Evolutionary conservation across 2,797 vertebrate species (phyloP).

Genomic region (Phrynocephalus guinanensis): DNA sequence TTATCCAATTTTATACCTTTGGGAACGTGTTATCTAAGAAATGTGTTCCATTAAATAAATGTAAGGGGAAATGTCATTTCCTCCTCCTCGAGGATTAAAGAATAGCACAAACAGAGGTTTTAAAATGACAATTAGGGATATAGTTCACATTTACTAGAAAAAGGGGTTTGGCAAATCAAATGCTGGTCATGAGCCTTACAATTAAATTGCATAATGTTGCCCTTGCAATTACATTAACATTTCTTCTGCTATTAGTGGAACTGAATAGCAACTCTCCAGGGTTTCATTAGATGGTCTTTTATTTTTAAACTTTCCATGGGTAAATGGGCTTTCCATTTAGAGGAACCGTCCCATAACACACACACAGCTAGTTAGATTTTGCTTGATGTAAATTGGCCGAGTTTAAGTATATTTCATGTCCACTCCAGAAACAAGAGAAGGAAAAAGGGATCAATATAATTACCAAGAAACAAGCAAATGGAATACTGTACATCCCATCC

Average conservation of each 20-base stretch:
- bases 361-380: conserved; percentile 7
- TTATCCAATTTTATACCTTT: conserved; percentile 14
- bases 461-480: background rate
- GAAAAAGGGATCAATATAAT: background rate
- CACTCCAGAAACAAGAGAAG: conserved; percentile 48
- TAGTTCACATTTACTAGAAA: conserved; percentile 38
- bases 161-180: conserved; percentile 47
- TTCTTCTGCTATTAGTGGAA: conserved; percentile 44
- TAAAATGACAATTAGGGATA: conserved; percentile 34
- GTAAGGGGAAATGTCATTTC: conserved; percentile 23
- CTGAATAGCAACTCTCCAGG: conserved; percentile 50
- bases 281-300: conserved; percentile 36
- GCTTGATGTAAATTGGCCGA: conserved; percentile 53
- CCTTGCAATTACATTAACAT: conserved; percentile 47
- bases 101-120: conserved; percentile 34
- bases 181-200: conserved; percentile 11
- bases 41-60: background rate
- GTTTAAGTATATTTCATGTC: conserved; percentile 50
- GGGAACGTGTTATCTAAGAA: conserved; percentile 23
- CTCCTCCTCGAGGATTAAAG: conserved; percentile 28
- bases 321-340: conserved; percentile 13
- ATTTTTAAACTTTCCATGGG: conserved; percentile 37
- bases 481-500: background rate
- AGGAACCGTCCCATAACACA: background rate
- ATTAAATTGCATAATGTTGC: conserved; percentile 5